Conservation (phyloP, 1,140 invertebrate genomes). For the Bombus vancouverensis region DNA sequence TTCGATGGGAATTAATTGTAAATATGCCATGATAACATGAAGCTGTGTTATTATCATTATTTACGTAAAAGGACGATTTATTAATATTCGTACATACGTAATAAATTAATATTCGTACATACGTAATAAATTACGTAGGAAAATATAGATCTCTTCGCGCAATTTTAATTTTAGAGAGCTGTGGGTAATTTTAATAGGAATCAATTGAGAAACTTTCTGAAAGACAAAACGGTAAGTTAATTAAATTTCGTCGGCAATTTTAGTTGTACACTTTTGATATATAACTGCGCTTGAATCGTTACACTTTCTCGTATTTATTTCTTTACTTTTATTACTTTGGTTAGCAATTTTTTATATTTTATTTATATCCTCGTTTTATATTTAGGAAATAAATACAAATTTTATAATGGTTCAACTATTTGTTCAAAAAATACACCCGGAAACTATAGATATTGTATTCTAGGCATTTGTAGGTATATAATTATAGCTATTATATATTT, state of each 20-base stretch:
- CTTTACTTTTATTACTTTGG: not conserved
- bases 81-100: not conserved
- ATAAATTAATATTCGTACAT: not conserved
- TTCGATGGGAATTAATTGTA: not conserved
- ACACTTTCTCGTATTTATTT: not conserved
- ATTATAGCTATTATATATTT: no score
- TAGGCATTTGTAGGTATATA: no score
- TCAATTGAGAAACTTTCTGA: no score
- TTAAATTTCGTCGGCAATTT: no score
- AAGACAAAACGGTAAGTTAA: no score
- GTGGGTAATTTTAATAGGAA: no score
- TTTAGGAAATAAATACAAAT: not conserved
- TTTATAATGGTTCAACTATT: not conserved
- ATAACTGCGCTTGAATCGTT: no score
- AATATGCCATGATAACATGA: no score
- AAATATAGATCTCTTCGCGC: not conserved
- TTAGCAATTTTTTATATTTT: not conserved
- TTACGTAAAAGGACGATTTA: not conserved
- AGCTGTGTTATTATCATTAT: not conserved
- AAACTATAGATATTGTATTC: not conserved
- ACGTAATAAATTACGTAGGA: not conserved
- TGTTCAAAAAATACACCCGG: not conserved
- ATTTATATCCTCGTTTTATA: not conserved
- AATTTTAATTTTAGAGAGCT: not conserved
- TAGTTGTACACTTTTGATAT: no score